A percentile compares a stretch with the other conserved stretches of the same genome.
Conservation (phyloP, 2,113 vertebrate genomes). For the Cavia porcellus region DNA sequence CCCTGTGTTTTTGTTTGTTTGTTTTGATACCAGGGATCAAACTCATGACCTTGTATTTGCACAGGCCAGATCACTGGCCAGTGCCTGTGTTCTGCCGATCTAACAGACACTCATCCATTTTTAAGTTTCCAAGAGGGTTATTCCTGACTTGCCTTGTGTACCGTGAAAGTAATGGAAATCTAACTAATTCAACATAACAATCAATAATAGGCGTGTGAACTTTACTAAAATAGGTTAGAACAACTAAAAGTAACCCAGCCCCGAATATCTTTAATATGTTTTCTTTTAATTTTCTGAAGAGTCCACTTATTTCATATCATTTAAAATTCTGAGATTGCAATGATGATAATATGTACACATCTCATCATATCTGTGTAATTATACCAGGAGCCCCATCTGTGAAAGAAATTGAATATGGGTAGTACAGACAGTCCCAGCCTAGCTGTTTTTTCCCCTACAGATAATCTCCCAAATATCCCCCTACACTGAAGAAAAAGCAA, state of each 20-base stretch:
- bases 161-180: neutral
- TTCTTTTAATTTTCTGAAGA: conserved; percentile 46
- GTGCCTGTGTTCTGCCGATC: neutral
- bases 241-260: neutral
- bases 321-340: neutral
- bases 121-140: neutral
- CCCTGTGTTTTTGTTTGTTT: neutral
- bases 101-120: neutral
- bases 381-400: neutral
- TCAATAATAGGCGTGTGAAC: neutral
- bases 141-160: neutral
- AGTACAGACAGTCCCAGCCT: conserved; percentile 6
- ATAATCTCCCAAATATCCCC: conserved; percentile 16
- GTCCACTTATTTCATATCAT: neutral
- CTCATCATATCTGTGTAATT: neutral
- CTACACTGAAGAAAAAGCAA: conserved; percentile 37
- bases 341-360: neutral
- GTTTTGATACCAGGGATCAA: no score
- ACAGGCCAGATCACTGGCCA: no score
- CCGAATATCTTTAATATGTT: conserved; percentile 15
- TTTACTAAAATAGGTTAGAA: conserved; percentile 20
- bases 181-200: neutral
- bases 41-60: no score
- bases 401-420: conserved; percentile 33
- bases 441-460: neutral